Evolutionary conservation across 2,888 invertebrate species (phyloP), one percentile per base, ranked within the genome.

Genomic region (Phalera bucephala): DNA sequence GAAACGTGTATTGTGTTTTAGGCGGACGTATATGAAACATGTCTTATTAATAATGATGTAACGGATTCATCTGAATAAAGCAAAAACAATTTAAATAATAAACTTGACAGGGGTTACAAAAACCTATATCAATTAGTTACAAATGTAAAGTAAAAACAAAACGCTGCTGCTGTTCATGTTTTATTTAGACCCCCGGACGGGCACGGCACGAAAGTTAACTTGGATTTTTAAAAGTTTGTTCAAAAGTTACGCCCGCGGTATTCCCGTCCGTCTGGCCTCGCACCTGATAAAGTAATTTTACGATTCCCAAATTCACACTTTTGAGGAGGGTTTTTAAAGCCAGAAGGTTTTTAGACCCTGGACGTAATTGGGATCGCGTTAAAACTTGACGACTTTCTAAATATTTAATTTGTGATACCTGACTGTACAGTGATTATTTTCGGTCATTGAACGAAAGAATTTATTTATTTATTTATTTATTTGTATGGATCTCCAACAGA

Each of bases 141-240:
- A 68, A 74, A 73, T 56, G 62, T 65, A 58, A 66, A 73, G 67
- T 70, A 61, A 71, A 78, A 78, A 78, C 75, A 75, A 78, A 80
- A 75, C 70, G 65, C 53, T 61, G 63, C 64, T 60, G 54, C 59
- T 59, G 68, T 73, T 73, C 80, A 86, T 86, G 80, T 84, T 86
- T 86, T 82, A 86, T 86, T 80, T 78, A 74, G 73, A 53, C 46
- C 48, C 25, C 54, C 57, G 60, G 54, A 54, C 61, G 64, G 58
- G 63, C 61, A 57, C 72, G 65, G 66, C 52, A 56, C 54, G 57
- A 68, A 83, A 86, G 85, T 87, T 80, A 80, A 84, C 87, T 86
- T 86, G 64, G 83, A 80, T 87, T 88, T 88, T 88, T 85, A 87
- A 86, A 89, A 88, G 82, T 88, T 88, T 74, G 69, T 60, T 61